Base-by-base conservation (phyloP, 2,888 invertebrate genomes). In the Apocheima hispidaria region DNA sequence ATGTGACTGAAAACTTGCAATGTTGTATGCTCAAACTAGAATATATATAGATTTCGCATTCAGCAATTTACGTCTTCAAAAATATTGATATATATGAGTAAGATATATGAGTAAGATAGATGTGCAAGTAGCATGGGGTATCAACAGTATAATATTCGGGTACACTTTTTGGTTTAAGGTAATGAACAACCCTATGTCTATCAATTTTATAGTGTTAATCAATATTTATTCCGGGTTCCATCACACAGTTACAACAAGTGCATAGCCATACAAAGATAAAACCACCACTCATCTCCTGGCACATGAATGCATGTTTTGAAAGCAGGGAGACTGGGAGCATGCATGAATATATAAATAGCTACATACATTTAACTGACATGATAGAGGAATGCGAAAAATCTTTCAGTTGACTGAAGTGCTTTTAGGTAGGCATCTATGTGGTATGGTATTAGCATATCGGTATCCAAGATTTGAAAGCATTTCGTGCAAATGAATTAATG, bases 401-500 rank as follows among this genome's bases (percentile, higher is more conserved):
- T 26, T 23, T 26, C 18, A 10, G 26, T n/a, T 1, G 0, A 33
- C 16, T n/a, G 4, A 26, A 18, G 18, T 18, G 43, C 12, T 26
- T 10, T 14, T 10, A 50, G 20, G 5, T 38, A 36, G n/a, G n/a
- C n/a, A n/a, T n/a, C n/a, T 26, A 16, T 38, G 12, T 48, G 46
- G 9, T 49, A 35, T 26, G 14, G 9, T 30, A n/a, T 7, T 26
- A 40, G 26, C 10, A 9, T 20, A 40, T 14, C 12, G 2, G 26
- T 46, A 18, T 5, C n/a, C 9, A 18, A 16, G 12, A 48, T 41
- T 26, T n/a, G 12, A 54, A 49, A 53, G 35, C 16, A 43, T 49
- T 50, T 36, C 10, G 53, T 21, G 43, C 18, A 55, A 41, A 35
- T 28, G 16, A 41, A 65, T 58, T 43, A 51, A 69, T 66, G 71